A percentile compares a stretch with the other conserved stretches of the same genome.
phyloP scores from a whole-genome alignment of 2,113 vertebrate genomes.

The Sakesphorus luctuosus region DNA sequence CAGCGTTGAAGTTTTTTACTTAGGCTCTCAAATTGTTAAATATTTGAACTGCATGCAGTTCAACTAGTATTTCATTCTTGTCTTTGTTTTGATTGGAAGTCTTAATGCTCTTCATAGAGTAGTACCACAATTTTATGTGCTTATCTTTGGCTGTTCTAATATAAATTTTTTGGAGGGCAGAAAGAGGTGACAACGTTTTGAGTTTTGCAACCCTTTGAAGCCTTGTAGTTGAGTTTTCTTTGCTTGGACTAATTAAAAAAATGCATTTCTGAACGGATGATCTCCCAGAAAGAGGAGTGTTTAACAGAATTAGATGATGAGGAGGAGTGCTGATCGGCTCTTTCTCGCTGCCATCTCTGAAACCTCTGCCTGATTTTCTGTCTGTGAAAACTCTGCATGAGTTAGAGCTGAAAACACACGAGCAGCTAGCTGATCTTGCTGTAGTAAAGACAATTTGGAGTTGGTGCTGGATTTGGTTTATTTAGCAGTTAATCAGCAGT shows the following conservation, averaged over 20 bases:
- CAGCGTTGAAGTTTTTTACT: not conserved
- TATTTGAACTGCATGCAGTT: not conserved
- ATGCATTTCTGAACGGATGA: rapidly evolving
- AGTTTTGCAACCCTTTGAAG: not conserved
- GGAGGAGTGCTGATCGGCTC: not conserved
- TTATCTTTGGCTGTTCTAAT: not conserved
- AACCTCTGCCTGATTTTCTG: not conserved
- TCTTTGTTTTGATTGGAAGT: not conserved
- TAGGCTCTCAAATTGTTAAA: not conserved
- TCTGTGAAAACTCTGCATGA: not conserved
- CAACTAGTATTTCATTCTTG: not conserved
- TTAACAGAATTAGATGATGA: not conserved
- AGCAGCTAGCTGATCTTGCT: too few relatives aligned
- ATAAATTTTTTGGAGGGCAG: not conserved
- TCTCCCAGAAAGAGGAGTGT: not conserved
- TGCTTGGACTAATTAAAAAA: not conserved
- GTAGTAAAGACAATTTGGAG: not conserved
- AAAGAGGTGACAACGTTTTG: not conserved
- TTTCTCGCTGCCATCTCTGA: not conserved
- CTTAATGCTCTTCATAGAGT: not conserved
- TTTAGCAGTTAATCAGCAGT: not conserved
- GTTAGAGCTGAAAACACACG: not conserved
- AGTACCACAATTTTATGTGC: not conserved
- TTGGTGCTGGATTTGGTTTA: not conserved
- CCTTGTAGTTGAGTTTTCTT: not conserved